Evolutionary conservation across 2,888 invertebrate species (phyloP), one percentile per base, ranked within the genome.

Genomic region (Drosophila paracracens): DNA sequence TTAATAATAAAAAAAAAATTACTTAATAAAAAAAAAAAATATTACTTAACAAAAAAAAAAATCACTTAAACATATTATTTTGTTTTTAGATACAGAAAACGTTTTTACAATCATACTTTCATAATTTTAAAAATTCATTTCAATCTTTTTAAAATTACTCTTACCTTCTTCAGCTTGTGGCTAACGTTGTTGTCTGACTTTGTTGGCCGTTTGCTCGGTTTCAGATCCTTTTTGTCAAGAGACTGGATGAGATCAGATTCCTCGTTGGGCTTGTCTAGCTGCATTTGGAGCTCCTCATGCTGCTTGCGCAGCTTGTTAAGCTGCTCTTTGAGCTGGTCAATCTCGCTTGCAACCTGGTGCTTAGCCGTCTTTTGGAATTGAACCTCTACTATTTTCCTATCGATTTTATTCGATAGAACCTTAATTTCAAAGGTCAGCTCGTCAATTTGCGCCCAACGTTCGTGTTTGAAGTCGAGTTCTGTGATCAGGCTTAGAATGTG

Each of bases 201-300:
- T 11, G 5, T 40, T 40, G 40, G n/a, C 10, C 10, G 1, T 1
- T n/a, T 40, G 40, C n/a, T n/a, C n/a, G 5, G 2, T 2, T 11
- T 0, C n/a, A 11, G 5, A 40, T n/a, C n/a, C n/a, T 43, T 11
- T n/a, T n/a, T n/a, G 10, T 10, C 2, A 2, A 10, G 8, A 0
- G 2, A 2, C 18, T 8, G 8, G 18, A 4, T 4, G 38, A 38
- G 8, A 2, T 4, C 18, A 4, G 18, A 8, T 8, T 38, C 18
- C 38, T 4, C 4, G 2, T 40, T n/a, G 10, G 11, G 5, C 1
- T 5, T n/a, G n/a, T 5, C 40, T 3, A 6, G n/a, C 43, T 43
- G n/a, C 43, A 11, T 2, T 6, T 21, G n/a, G 6, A 43, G 43
- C 11, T 43, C n/a, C 43, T 11, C n/a, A 1, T 3, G n/a, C n/a